A percentile compares a stretch with the other conserved stretches of the same genome.
Evolutionary conservation across 2,888 invertebrate species (phyloP).

Genomic region (Coecobrya sp.): DNA sequence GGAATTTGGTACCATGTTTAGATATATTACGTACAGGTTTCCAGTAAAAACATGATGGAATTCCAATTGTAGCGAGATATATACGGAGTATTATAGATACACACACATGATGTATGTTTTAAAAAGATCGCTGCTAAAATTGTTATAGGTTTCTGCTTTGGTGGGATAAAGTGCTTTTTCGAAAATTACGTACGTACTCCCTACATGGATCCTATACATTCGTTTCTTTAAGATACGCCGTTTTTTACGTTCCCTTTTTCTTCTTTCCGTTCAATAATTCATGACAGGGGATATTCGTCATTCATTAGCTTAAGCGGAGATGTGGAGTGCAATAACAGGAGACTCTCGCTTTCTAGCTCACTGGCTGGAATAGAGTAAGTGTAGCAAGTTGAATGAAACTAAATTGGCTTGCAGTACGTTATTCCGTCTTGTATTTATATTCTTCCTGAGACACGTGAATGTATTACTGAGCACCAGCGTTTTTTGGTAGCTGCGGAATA

Average conservation of each 20-base stretch:
- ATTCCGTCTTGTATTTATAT: not conserved
- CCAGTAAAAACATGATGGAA: constrained; percentile 19
- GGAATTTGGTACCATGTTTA: not conserved
- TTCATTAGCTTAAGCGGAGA: constrained; percentile 62
- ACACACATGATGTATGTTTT: constrained; percentile 19
- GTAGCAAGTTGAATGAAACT: constrained; percentile 34
- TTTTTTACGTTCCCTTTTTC: constrained; percentile 45
- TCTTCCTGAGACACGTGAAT: constrained; percentile 30
- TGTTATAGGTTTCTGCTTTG: constrained; percentile 7
- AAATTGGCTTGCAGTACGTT: constrained; percentile 20
- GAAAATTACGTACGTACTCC: constrained; percentile 59
- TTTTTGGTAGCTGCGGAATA: too few relatives aligned
- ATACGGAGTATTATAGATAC: not conserved
- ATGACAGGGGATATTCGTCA: constrained; percentile 58
- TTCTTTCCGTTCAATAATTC: constrained; percentile 65
- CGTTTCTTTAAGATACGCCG: constrained; percentile 32
- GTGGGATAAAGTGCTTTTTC: constrained; percentile 56
- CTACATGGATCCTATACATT: constrained; percentile 16
- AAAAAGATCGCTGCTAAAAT: constrained; percentile 3
- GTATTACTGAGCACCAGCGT: not conserved
- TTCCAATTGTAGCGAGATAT: not conserved
- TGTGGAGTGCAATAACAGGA: constrained; percentile 24
- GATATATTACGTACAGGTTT: constrained; percentile 52
- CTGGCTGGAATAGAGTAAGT: constrained; percentile 6
- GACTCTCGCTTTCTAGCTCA: not conserved